Base-by-base conservation (phyloP, 2,113 vertebrate species). In the Vombatus ursinus region DNA sequence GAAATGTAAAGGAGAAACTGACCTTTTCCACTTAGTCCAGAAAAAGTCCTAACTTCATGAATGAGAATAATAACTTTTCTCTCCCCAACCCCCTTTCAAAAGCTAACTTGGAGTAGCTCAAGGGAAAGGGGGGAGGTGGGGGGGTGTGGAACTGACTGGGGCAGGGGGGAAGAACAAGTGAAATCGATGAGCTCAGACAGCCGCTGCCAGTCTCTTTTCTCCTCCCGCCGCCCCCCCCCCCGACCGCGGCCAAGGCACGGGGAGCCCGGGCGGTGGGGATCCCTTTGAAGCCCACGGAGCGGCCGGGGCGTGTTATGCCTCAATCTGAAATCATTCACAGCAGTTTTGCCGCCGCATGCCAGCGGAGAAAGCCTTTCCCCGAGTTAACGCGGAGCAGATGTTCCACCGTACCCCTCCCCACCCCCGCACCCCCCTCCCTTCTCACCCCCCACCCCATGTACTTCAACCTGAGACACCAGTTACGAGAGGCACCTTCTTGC, bases 311-410 rank as follows among this genome's bases (percentile, higher is more conserved):
- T 90, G 90, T 94, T 94, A 91, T 93, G 54, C 91, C 92, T 95
- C 37, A 54, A 90, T 95, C 94, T 96, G 90, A 96, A 96, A 96
- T 95, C 94, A 95, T 95, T 96, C 95, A 92, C 94, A 93, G 92
- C 95, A 96, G 92, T 96, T 96, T 93, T 90, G 44, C 61, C 92
- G 91, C 96, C 94, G 93, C 95, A 94, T 93, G 96, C 93, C 91
- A 28, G 53, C 48, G 53, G 89, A 94, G 90, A 91, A 94, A 49
- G 93, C 90, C 89, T 91, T 53, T 22, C 12, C 52, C 90, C 90
- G 57, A 96, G 95, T 95, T 96, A 95, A 97, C 92, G 91, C 95
- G 93, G 96, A 96, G 96, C 97, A 94, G 96, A 96, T 96, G 96
- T 96, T 90, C 48, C 90, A 25, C 90, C 68, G 68, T 84, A 84